Percentiles rank a stretch among this genome's conserved stretches.
phyloP scores from a whole-genome alignment of 2,888 invertebrate species.

The Helobdella robusta region DNA sequence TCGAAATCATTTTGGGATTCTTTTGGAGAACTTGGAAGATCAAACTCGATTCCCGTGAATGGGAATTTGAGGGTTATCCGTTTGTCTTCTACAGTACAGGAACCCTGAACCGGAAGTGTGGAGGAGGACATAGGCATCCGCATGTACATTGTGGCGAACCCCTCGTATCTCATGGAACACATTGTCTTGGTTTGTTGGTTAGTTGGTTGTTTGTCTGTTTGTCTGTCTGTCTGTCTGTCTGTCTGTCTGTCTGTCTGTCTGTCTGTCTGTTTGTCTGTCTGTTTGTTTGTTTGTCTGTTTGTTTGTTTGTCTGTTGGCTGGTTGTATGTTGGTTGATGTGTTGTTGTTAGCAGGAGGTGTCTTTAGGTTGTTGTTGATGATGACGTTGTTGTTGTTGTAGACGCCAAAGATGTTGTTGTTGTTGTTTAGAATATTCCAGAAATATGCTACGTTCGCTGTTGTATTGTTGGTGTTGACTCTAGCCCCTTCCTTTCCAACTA shows the following conservation, averaged over 20 bases:
- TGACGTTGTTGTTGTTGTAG: too few species aligned
- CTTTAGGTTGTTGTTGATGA: too few species aligned
- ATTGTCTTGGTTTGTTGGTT: background rate
- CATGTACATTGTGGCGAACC: conserved; percentile 37
- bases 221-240: background rate
- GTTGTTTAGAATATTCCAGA: too few species aligned
- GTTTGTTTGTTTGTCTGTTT: too few species aligned
- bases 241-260: too few species aligned
- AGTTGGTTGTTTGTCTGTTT: too few species aligned
- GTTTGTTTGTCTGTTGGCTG: background rate
- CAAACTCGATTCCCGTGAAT: conserved; percentile 32
- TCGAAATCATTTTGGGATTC: conserved; percentile 30
- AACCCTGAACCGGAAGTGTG: conserved; percentile 32
- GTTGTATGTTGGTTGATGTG: background rate
- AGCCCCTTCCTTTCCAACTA: too few species aligned
- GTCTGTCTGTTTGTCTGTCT: too few species aligned
- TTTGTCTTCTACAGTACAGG: conserved; percentile 29
- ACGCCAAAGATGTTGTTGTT: background rate
- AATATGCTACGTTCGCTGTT: too few species aligned
- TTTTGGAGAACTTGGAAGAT: conserved; percentile 27
- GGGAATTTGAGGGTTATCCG: conserved; percentile 31
- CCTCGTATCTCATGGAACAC: conserved; percentile 22
- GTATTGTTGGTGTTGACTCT: too few species aligned
- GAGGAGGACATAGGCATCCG: conserved; percentile 36
- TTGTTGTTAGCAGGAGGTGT: too few species aligned